phyloP scores from a whole-genome alignment of 2,113 vertebrate species.

The Tragelaphus buxtoni region DNA sequence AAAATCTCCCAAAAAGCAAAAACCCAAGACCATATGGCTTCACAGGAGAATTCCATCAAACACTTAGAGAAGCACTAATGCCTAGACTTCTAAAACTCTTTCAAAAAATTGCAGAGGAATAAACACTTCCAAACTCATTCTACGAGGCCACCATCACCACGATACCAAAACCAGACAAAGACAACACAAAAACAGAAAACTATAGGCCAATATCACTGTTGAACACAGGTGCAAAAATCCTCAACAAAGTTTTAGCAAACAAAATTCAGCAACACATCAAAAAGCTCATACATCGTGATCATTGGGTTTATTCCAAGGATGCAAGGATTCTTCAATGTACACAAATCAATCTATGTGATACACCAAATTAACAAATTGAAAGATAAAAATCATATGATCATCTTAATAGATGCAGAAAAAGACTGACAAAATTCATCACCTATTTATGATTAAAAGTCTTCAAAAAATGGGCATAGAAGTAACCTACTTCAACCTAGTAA shows the following conservation, averaged over 20 bases:
- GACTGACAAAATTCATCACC: background rate
- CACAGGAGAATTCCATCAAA: background rate
- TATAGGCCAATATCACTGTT: background rate
- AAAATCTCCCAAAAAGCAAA: background rate
- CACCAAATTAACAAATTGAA: background rate
- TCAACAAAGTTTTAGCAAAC: background rate
- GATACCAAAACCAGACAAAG: background rate
- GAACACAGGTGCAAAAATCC: background rate
- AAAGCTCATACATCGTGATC: background rate
- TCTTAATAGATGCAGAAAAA: background rate
- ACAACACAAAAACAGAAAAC: background rate
- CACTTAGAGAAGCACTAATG: background rate
- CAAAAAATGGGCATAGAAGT: background rate
- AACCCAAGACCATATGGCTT: background rate
- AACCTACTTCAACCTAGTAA: background rate
- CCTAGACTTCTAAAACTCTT: background rate
- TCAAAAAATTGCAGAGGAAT: background rate
- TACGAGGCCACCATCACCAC: background rate
- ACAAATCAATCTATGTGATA: background rate
- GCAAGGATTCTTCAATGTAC: background rate
- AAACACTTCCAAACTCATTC: background rate
- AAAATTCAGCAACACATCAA: background rate
- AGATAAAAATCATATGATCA: background rate
- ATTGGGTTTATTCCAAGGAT: background rate
- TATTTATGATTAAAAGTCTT: background rate